Conservation (phyloP, 2,888 invertebrate genomes). For the Branchellion lobata region DNA sequence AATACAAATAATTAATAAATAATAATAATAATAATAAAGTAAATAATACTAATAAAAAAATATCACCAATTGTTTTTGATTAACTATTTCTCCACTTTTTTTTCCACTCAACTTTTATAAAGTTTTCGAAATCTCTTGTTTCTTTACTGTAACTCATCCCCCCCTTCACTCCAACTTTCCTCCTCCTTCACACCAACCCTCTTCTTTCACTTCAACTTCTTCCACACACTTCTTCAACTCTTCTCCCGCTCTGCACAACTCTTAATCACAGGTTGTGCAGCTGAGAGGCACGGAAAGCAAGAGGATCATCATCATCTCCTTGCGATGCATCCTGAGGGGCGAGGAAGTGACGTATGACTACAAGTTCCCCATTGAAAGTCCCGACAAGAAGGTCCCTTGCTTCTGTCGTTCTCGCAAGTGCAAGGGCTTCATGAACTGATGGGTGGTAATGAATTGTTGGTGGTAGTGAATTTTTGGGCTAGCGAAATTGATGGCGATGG, state of each 20-base stretch:
- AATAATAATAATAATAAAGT: neutral
- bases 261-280: neutral
- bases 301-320: slow-evolving; percentile 76
- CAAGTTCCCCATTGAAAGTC: slow-evolving; percentile 92
- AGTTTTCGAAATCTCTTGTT: too few relatives aligned
- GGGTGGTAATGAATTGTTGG: too few relatives aligned
- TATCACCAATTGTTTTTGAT: neutral
- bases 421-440: slow-evolving; percentile 87
- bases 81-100: neutral
- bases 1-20: neutral
- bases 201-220: too few relatives aligned
- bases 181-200: too few relatives aligned
- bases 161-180: too few relatives aligned
- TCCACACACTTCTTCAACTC: too few relatives aligned
- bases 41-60: too few relatives aligned
- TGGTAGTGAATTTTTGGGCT: too few relatives aligned
- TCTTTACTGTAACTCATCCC: too few relatives aligned
- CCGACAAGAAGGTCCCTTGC: slow-evolving; percentile 83
- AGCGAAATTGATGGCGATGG: too few relatives aligned
- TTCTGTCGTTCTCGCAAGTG: slow-evolving; percentile 88
- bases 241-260: too few relatives aligned
- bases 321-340: slow-evolving; percentile 80
- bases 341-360: slow-evolving; percentile 96
- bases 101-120: neutral
- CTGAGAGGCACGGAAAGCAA: neutral